Conservation (phyloP, 2,113 vertebrate species). For the Perca flavescens region DNA sequence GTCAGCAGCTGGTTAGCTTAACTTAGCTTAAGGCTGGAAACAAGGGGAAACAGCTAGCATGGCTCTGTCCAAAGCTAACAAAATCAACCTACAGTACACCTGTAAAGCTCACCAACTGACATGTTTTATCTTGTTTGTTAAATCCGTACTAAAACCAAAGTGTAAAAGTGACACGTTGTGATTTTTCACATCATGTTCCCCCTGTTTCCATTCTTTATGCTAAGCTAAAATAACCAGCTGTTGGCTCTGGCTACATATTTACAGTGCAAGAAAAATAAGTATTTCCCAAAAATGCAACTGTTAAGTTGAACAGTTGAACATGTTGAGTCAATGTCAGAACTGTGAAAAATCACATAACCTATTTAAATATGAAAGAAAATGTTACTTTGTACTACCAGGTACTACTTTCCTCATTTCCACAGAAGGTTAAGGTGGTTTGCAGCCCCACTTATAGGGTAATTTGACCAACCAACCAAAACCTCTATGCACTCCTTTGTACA, state of each 20-base stretch:
- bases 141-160: too few relatives aligned
- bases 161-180: neutral
- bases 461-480: conserved; percentile 11
- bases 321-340: conserved; percentile 1
- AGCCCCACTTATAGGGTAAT: conserved; percentile 13
- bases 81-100: neutral
- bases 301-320: neutral
- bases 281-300: neutral
- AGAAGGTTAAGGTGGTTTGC: conserved; percentile 5
- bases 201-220: neutral
- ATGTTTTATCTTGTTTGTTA: neutral
- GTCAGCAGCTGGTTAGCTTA: neutral
- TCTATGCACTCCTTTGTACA: conserved; percentile 4
- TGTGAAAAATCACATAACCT: conserved; percentile 1
- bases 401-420: neutral
- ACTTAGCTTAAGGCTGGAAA: conserved; percentile 2
- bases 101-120: neutral
- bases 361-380: conserved; percentile 5
- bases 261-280: neutral
- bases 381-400: neutral
- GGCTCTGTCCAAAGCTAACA: neutral
- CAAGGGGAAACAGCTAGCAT: neutral
- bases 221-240: neutral
- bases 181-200: neutral
- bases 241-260: conserved; percentile 1